Evolutionary conservation across 2,113 vertebrate species (phyloP), one percentile per base, ranked within the genome.

Genomic region (Heloderma charlesbogerti): DNA sequence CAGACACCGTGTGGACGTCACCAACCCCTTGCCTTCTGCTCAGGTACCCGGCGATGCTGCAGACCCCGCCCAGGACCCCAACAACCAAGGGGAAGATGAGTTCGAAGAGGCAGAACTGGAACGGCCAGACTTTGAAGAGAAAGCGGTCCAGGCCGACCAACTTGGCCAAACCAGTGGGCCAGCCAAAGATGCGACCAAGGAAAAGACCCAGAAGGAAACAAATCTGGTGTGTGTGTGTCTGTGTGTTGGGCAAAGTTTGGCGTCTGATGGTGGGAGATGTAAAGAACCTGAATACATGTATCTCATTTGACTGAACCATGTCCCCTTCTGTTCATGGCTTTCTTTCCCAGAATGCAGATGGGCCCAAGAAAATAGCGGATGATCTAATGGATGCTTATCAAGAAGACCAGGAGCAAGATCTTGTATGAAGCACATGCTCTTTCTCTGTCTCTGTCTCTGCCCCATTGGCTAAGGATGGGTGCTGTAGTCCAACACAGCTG

Each of bases 81-180:
- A 96, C 7, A 97, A 97, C 90, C 97, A 97, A 81, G 97, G 97
- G 0, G 97, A 97, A 88, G 97, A 97, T 54, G 97, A 97, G 83
- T 97, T 96, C 92, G 97, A 97, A 67, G 97, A 97, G 94, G 97
- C 97, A 34, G 97, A 97, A 89, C 93, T 97, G 85, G 97, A 96
- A 78, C 92, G 94, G 67, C 97, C 97, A 0, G 94, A 95, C 67
- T 96, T 97, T 51, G 96, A 96, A 90, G 96, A 95, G 91, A 96
- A 97, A 92, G 81, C 77, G 6, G 91, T 85, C 69, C 92, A 10
- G 57, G 72, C 16, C 0, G 93, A 95, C 48, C 91, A 91, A 81
- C n/a, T 85, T 4, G 91, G 92, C 87, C 92, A 91, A 29, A 90
- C 92, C 74, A 16, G n/a, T 0, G 0, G 3, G 66, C 82, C 63